Conservation (phyloP, 2,797 vertebrate genomes). For the Chaetodon trifasciatus region DNA sequence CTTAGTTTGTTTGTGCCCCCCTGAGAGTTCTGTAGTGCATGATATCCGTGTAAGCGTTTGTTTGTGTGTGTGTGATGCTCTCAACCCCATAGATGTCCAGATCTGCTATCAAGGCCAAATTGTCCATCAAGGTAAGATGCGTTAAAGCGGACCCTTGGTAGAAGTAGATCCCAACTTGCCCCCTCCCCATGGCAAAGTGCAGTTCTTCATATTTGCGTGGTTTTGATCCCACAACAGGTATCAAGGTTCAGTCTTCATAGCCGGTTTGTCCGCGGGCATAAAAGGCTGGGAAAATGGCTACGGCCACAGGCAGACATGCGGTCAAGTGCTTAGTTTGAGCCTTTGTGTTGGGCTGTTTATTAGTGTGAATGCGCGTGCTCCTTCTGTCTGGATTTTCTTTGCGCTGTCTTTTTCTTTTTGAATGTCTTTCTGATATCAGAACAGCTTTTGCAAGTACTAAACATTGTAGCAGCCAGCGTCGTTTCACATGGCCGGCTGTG, state of each 20-base stretch:
- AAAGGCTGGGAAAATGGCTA: not conserved
- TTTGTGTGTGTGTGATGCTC: conserved; percentile 83
- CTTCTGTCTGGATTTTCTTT: conserved; percentile 34
- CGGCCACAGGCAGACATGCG: conserved; percentile 16
- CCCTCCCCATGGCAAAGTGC: conserved; percentile 54
- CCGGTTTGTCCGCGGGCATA: conserved; percentile 33
- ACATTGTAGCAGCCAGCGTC: conserved; percentile 21
- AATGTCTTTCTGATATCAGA: not conserved
- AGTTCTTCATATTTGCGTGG: conserved; percentile 64
- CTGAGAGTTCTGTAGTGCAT: conserved; percentile 78
- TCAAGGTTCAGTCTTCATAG: conserved; percentile 48
- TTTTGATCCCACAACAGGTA: conserved; percentile 58
- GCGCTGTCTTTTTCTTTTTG: conserved; percentile 17
- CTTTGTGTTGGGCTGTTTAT: conserved; percentile 44
- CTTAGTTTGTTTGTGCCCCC: conserved; percentile 52
- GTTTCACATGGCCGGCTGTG: conserved; percentile 33
- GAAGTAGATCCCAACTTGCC: conserved; percentile 65
- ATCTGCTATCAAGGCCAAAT: conserved; percentile 87
- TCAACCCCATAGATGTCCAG: conserved; percentile 87
- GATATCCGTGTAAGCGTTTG: conserved; percentile 77
- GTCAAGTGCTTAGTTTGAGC: conserved; percentile 26
- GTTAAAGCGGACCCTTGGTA: conserved; percentile 63
- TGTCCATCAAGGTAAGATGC: conserved; percentile 87
- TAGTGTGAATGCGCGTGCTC: conserved; percentile 45
- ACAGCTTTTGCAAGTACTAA: not conserved